Evolutionary conservation across 2,113 vertebrate species (phyloP).

Genomic region (Struthidea cinerea): DNA sequence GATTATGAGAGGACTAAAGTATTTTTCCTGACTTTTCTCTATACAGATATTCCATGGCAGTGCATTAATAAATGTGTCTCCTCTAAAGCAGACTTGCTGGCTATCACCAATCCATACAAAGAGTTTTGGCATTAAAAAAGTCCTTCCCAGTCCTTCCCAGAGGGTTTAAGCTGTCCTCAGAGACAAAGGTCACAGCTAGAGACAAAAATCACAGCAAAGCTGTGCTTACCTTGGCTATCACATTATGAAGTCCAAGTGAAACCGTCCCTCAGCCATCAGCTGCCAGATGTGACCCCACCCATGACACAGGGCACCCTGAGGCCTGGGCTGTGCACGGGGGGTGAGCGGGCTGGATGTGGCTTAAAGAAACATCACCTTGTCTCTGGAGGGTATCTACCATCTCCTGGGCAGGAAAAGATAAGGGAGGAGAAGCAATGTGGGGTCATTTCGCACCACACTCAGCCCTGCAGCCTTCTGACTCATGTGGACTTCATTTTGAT

Average conservation of each 20-base stretch:
- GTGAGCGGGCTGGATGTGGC: neutral
- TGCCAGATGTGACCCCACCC: neutral
- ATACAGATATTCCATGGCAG: neutral
- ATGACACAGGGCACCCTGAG: rapidly evolving
- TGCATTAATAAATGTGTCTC: neutral
- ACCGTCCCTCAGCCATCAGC: neutral
- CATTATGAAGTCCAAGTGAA: neutral
- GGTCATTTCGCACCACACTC: neutral
- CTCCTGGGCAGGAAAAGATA: neutral
- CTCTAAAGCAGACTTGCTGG: neutral
- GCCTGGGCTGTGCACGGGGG: neutral
- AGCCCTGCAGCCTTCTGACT: neutral
- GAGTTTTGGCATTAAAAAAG: neutral
- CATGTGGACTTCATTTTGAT: neutral
- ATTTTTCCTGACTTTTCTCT: constrained; percentile 7
- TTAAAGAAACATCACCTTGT: neutral
- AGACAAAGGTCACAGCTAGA: neutral
- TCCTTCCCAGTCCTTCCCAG: neutral
- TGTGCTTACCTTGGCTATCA: neutral
- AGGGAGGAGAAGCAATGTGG: neutral
- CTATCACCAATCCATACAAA: constrained; percentile 4
- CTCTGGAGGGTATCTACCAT: neutral
- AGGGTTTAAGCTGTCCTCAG: neutral
- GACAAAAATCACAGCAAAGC: neutral
- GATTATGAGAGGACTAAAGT: constrained; percentile 28